phyloP scores from a whole-genome alignment of 2,888 invertebrate species.

The Halocaridina rubra region DNA sequence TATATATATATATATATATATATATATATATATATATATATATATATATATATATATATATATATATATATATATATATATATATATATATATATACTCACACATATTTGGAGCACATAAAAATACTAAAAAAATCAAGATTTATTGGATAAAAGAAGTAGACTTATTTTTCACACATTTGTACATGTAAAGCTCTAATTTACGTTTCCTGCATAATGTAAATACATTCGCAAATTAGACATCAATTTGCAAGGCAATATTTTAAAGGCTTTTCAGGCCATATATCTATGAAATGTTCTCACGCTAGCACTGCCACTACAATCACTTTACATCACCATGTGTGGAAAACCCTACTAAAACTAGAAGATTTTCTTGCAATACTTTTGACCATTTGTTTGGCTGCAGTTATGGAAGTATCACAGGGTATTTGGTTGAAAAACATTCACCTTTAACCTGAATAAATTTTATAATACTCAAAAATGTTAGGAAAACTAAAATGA shows the following conservation, averaged over 20 bases:
- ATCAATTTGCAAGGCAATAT: neutral
- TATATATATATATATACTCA: neutral
- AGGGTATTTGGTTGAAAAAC: no score
- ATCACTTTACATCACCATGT: no score
- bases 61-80: neutral
- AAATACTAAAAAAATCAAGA: neutral
- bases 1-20: conserved; percentile 7
- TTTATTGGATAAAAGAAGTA: neutral
- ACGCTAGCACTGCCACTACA: no score
- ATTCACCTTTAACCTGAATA: no score
- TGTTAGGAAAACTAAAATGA: no score
- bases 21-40: neutral
- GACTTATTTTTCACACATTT: neutral
- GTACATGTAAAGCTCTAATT: neutral
- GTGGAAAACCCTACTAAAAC: no score
- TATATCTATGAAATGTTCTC: no score
- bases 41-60: neutral
- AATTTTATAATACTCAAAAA: no score
- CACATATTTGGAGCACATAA: neutral
- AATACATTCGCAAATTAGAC: neutral
- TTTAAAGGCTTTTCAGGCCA: neutral
- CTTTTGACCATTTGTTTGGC: no score
- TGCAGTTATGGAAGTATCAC: no score
- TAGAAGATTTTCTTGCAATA: no score
- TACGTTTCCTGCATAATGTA: neutral